A percentile compares a stretch with the other conserved stretches of the same genome.
Conservation (phyloP, 2,113 vertebrate genomes). For the Sebastes fasciatus region DNA sequence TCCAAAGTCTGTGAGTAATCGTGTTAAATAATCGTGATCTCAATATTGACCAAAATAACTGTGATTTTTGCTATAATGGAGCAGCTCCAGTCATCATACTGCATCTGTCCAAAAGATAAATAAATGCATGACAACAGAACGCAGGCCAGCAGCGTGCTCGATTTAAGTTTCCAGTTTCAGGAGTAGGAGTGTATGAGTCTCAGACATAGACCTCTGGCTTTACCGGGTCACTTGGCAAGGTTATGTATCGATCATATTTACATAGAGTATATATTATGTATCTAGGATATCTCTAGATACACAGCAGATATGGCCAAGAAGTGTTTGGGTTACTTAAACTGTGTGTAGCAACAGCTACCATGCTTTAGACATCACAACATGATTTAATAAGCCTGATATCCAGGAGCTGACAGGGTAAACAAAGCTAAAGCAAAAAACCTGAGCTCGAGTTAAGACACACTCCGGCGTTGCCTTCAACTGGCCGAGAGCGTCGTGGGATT, state of each 20-base stretch:
- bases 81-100: neutral
- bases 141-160: neutral
- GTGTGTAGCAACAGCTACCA: neutral
- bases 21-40: too few species aligned
- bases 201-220: constrained; percentile 3
- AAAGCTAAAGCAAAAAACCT: constrained; percentile 30
- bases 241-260: constrained; percentile 6
- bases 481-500: constrained; percentile 47
- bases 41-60: too few species aligned
- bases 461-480: constrained; percentile 18
- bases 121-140: constrained; percentile 23
- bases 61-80: too few species aligned
- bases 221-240: neutral
- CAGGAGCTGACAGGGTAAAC: constrained; percentile 20
- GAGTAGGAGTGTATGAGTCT: constrained; percentile 7
- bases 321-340: neutral
- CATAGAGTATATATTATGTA: neutral
- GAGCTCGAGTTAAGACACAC: constrained; percentile 44
- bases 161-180: constrained; percentile 19
- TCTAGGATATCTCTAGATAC: neutral
- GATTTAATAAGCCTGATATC: constrained; percentile 17
- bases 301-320: neutral
- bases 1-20: too few species aligned
- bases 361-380: neutral
- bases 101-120: constrained; percentile 13